Percentiles rank a stretch among this genome's conserved stretches.
These are phyloP conservation scores for Orchesellides sinensis DNA, from an alignment of 2,888 invertebrate genomes.

Conservation along the genomic window DNA sequence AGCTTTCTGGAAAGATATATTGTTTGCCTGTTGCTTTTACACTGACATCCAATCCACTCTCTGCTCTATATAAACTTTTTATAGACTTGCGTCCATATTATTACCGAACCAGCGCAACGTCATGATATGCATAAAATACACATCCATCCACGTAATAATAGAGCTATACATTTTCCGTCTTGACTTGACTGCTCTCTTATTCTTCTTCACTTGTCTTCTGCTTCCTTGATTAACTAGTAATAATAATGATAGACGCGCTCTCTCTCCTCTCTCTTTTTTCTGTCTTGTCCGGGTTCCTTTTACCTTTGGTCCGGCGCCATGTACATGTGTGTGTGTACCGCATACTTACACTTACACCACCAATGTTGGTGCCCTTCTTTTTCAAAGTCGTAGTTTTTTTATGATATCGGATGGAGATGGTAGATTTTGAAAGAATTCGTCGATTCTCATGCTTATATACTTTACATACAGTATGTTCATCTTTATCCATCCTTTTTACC, in stretches of 20 bases:
- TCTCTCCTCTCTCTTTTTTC: constrained; percentile 15
- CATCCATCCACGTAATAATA: constrained; percentile 54
- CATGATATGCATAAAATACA: constrained; percentile 60
- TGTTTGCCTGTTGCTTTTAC: background rate
- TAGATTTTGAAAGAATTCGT: too few relatives aligned
- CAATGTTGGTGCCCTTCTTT: background rate
- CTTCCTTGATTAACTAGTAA: constrained; percentile 33
- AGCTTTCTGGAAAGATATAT: background rate
- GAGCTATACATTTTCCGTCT: constrained; percentile 40
- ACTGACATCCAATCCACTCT: background rate
- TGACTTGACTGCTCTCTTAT: constrained; percentile 15
- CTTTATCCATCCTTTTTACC: background rate
- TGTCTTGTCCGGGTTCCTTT: constrained; percentile 24
- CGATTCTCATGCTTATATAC: background rate
- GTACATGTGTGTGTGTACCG: background rate
- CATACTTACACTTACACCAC: too few relatives aligned
- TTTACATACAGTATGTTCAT: background rate
- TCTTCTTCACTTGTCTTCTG: constrained; percentile 28
- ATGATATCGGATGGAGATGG: background rate
- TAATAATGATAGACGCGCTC: constrained; percentile 51
- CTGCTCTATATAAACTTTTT: constrained; percentile 9
- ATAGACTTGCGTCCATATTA: background rate
- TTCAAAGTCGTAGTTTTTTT: background rate
- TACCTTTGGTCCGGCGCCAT: constrained; percentile 33
- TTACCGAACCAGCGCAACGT: constrained; percentile 1